A percentile compares a stretch with the other conserved stretches of the same genome.
phyloP scores from a whole-genome alignment of 2,888 invertebrate genomes.

The Sinopyrophorus schimmeli region DNA sequence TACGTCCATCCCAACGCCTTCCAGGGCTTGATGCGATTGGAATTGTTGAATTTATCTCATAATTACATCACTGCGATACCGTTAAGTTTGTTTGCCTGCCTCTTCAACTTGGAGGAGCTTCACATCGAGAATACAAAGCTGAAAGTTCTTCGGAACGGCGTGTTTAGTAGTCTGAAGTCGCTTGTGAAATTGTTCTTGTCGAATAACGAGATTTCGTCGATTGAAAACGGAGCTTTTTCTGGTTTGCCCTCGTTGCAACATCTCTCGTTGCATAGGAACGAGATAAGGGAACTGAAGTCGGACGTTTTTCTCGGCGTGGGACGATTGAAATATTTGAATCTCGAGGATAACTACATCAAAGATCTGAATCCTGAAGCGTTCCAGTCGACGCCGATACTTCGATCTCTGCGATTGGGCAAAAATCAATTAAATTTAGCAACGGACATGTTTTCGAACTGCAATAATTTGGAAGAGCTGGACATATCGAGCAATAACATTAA shows the following conservation, averaged over 20 bases:
- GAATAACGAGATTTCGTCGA: background rate
- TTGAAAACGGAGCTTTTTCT: slow-evolving; percentile 8
- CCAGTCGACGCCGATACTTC: slow-evolving; percentile 1
- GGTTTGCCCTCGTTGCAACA: background rate
- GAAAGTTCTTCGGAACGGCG: slow-evolving; percentile 1
- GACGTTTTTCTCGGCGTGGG: slow-evolving; percentile 30
- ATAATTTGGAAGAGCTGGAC: background rate
- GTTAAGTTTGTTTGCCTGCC: background rate
- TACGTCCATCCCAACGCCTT: background rate
- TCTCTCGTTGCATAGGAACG: slow-evolving; percentile 29
- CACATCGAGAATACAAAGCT: slow-evolving; percentile 14
- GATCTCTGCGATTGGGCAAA: background rate
- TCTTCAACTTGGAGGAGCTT: slow-evolving; percentile 3
- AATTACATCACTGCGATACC: slow-evolving; percentile 2
- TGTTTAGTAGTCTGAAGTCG: slow-evolving; percentile 2
- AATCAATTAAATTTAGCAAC: slow-evolving; percentile 5
- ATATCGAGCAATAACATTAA: slow-evolving; percentile 6
- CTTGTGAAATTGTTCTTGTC: slow-evolving; percentile 1
- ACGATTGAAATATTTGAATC: slow-evolving; percentile 7
- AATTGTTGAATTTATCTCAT: background rate
- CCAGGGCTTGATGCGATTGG: background rate
- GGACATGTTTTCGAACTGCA: slow-evolving; percentile 5
- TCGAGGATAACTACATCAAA: slow-evolving; percentile 7
- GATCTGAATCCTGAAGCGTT: background rate
- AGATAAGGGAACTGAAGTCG: slow-evolving; percentile 32